These are phyloP conservation scores for Manduca sexta DNA, from an alignment of 1,140 invertebrate genomes.

Conservation along the genomic window DNA sequence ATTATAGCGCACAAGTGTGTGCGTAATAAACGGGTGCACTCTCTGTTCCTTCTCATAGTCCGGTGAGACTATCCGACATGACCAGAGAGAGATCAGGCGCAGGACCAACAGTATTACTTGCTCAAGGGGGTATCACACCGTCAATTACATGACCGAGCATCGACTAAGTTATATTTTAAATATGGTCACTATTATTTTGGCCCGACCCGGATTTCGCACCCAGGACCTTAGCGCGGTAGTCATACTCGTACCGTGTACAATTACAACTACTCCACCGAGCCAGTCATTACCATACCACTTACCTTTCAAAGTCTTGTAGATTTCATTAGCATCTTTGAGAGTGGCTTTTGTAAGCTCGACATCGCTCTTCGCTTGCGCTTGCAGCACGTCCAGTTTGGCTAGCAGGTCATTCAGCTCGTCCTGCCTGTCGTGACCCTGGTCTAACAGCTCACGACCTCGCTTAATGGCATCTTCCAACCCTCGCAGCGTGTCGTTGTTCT, in stretches of 20 bases:
- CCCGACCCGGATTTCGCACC: background rate
- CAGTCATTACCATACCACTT: constrained; percentile 37
- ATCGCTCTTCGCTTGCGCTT: constrained; percentile 85
- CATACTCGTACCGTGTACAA: too few relatives aligned
- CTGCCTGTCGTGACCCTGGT: constrained; percentile 78
- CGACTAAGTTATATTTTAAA: too few relatives aligned
- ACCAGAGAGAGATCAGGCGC: too few relatives aligned
- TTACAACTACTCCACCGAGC: too few relatives aligned
- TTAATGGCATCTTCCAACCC: constrained; percentile 40
- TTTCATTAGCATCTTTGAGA: constrained; percentile 89
- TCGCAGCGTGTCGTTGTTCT: constrained; percentile 52
- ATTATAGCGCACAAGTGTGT: too few relatives aligned
- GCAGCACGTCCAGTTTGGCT: constrained; percentile 79
- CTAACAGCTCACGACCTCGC: constrained; percentile 73
- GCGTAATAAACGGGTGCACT: too few relatives aligned
- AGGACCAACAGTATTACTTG: too few relatives aligned
- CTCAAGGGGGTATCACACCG: too few relatives aligned
- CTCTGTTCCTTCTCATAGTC: too few relatives aligned
- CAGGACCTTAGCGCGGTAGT: too few relatives aligned
- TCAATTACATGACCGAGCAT: too few relatives aligned
- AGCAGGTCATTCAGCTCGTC: constrained; percentile 75
- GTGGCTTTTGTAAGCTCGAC: constrained; percentile 89
- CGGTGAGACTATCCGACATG: too few relatives aligned
- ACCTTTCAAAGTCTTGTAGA: constrained; percentile 88
- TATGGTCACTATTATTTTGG: background rate